Evolutionary conservation across 1,140 invertebrate genomes (phyloP), one percentile per base, ranked within the genome.

Genomic region (Drosophila pruinosa): DNA sequence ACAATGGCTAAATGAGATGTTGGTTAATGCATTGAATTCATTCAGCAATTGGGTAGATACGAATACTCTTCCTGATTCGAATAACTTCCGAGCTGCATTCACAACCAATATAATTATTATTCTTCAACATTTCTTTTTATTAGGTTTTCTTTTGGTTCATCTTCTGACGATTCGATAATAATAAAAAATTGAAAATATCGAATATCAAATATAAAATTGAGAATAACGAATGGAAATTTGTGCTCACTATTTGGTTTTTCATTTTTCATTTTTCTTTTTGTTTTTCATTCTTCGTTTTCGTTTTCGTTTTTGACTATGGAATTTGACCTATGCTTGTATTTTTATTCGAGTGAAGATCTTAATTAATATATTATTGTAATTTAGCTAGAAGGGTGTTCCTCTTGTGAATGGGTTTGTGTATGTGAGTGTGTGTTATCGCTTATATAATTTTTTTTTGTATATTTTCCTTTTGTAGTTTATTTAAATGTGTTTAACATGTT

Each of bases 71-170:
- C 62, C 80, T 85, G 76, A 86, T 76, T 85, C 64, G 50, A 79
- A 85, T 71, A 86, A 76, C 73, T 77, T 82, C 43, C 77, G 73
- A 88, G 73, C 81, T 81, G 82, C 78, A 75, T 88, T 86, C 82
- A 86, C 82, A 86, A 86, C 82, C 82, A 86, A 86, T 86, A 62
- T 88, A 72, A 82, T 88, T 88, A 78, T 88, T 88, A 86, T 75
- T 78, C 45, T 31, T 56, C 52, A 80, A 65, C 63, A 61, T 58
- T 47, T 61, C 63, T 65, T 58, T 47, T 61, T 68, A 43, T 58
- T 52, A 34, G 62, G 59, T 47, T 38, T 57, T 47, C 31, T 64
- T 34, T 57, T 26, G 52, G 26, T 41, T 41, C 14, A 8, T 19
- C 39, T 19, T 17, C 8, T 21, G 4, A 10, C 10, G 39, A 22